Evolutionary conservation across 1,140 invertebrate genomes (phyloP).

Genomic region (Venturia canescens): DNA sequence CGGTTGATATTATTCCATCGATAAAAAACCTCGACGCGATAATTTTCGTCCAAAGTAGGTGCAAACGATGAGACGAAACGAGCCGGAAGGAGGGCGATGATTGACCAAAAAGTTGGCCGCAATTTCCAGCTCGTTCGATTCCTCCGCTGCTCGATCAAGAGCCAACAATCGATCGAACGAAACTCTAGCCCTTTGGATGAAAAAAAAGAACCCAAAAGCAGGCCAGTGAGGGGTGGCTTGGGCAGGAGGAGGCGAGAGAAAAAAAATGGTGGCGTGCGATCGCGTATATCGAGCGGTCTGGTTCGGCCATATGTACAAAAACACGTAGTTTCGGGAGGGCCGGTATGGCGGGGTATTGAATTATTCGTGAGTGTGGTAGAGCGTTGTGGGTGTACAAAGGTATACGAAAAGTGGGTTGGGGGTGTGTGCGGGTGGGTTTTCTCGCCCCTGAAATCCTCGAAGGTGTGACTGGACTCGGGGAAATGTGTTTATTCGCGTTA

Average conservation of each 20-base stretch:
- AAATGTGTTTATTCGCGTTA: constrained; percentile 75
- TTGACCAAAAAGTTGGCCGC: too few relatives aligned
- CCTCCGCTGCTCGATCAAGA: too few relatives aligned
- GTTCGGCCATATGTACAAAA: background rate
- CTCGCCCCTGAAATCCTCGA: constrained; percentile 58
- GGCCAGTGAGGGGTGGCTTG: background rate
- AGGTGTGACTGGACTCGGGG: constrained; percentile 68
- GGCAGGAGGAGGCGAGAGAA: background rate
- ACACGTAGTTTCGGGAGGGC: background rate
- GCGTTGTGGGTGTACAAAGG: constrained; percentile 4
- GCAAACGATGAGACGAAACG: too few relatives aligned
- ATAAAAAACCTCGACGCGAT: background rate
- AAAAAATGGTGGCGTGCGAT: constrained; percentile 32
- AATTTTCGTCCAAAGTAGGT: too few relatives aligned
- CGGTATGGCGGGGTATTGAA: constrained; percentile 13
- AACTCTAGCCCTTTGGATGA: too few relatives aligned
- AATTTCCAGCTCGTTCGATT: too few relatives aligned
- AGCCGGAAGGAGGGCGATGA: too few relatives aligned
- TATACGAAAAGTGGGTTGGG: background rate
- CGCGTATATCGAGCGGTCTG: background rate
- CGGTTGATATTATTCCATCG: background rate
- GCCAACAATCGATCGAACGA: too few relatives aligned
- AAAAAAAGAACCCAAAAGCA: too few relatives aligned
- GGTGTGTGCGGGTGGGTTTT: background rate
- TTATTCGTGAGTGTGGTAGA: background rate